phyloP scores from a whole-genome alignment of 2,113 vertebrate species.

The Connochaetes taurinus region DNA sequence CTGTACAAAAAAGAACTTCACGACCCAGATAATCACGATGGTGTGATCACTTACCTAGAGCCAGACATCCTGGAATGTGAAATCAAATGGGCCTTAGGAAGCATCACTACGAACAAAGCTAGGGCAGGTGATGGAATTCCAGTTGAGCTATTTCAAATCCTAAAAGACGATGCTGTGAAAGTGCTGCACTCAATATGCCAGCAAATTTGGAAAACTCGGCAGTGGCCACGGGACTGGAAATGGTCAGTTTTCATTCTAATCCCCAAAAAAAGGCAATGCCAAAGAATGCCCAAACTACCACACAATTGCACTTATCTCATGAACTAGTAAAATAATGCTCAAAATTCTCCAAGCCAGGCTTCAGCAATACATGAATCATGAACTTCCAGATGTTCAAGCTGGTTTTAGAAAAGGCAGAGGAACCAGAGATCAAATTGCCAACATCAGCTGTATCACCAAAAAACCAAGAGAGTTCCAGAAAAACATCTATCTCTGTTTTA shows the following conservation, averaged over 20 bases:
- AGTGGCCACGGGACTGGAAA: background rate
- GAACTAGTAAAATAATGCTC: background rate
- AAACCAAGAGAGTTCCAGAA: background rate
- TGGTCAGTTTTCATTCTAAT: background rate
- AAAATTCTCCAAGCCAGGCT: background rate
- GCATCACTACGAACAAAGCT: background rate
- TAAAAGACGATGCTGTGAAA: background rate
- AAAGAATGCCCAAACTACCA: background rate
- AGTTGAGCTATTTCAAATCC: background rate
- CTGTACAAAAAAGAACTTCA: background rate
- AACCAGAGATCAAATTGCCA: background rate
- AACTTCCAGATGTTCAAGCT: background rate
- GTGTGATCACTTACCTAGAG: background rate
- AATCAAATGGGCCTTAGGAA: background rate
- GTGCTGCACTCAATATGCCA: background rate
- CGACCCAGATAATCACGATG: rapidly evolving
- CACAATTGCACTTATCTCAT: background rate
- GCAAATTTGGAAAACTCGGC: background rate
- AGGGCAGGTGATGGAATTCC: background rate
- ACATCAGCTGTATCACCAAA: background rate
- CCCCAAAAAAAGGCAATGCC: background rate
- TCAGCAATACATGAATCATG: rapidly evolving
- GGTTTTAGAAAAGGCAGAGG: background rate
- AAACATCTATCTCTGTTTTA: background rate
- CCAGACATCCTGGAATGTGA: background rate